Base-by-base conservation (phyloP, 64 coral and sea anemone genomes). In the Astreopora myriophthalma region DNA sequence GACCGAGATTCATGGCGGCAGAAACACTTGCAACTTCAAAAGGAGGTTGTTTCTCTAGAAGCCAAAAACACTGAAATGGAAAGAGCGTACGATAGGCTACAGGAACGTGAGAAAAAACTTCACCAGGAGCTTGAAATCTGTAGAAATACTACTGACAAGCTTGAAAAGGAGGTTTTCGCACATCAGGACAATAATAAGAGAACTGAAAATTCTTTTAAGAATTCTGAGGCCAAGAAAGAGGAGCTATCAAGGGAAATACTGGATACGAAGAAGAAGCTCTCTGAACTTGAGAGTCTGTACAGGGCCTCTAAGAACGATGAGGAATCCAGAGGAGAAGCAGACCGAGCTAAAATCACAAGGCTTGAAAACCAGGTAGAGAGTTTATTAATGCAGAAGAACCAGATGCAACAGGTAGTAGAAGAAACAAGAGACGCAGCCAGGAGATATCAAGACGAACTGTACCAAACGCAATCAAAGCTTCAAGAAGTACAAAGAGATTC, bases 301-400 rank as follows among this genome's bases (percentile, higher is more conserved):
- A 74, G 70, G 12, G 30, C 39, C 49, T 27, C 87, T 28, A 97
- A 91, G 32, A 94, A 44, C 13, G 95, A 97, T 29, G 68, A n/a
- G 7, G 87, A 94, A 26, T 25, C 63, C 24, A 74, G 79, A 9
- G 94, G 57, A 57, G 87, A 94, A 46, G 81, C 63, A 40, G 87
- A 97, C 55, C 85, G 87, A 33, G 79, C 40, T 23, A 94, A 97
- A 57, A 91, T 97, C 48, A 74, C 58, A 46, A 97, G 94, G 85
- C 95, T 97, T 31, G 87, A 97, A 69, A 91, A 40, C 44, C 95
- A 97, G 74, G 64, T 94, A n/a, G 91, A 97, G 24, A 97, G 85
- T 34, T 57, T 93, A 7, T 66, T 85, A 28, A 87, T 51, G 71
- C 95, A 97, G 38, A 93, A 93, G 67, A 25, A 81, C 20, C 80